Conservation (phyloP, 2,888 invertebrate species). For the Luffia ferchaultella region DNA sequence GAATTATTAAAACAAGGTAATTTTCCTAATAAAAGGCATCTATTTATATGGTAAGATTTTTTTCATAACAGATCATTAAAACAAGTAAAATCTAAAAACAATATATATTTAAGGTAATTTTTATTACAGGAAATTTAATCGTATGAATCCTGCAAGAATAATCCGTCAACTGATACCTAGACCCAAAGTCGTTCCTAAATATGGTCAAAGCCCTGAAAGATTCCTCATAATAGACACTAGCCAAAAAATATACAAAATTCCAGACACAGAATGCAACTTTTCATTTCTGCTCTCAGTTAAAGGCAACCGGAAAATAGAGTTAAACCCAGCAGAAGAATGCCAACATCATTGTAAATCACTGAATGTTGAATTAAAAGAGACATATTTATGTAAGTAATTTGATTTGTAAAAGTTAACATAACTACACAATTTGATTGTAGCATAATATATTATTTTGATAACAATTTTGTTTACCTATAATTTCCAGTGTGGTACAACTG, state of each 20-base stretch:
- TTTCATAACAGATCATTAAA: constrained; percentile 75
- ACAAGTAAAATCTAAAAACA: constrained; percentile 76
- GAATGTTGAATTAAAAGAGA: constrained; percentile 73
- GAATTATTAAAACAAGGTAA: constrained; percentile 20
- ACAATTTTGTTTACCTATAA: too few species aligned
- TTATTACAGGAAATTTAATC: constrained; percentile 76
- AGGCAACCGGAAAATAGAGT: constrained; percentile 75
- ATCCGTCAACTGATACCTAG: constrained; percentile 77
- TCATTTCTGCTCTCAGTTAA: constrained; percentile 77
- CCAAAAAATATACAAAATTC: constrained; percentile 72
- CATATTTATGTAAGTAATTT: constrained; percentile 77
- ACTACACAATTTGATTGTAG: too few species aligned
- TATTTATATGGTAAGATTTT: constrained; percentile 35
- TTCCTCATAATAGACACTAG: constrained; percentile 78
- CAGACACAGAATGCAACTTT: constrained; percentile 84
- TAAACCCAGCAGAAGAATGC: constrained; percentile 83
- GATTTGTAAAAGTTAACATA: too few species aligned
- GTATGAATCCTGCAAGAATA: constrained; percentile 76
- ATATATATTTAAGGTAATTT: too few species aligned
- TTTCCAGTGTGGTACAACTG: constrained; percentile 83
- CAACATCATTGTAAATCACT: constrained; percentile 73
- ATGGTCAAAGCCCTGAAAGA: constrained; percentile 81
- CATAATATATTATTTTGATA: too few species aligned
- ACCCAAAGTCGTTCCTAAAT: constrained; percentile 74
- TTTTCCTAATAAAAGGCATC: constrained; percentile 24